Percentiles rank a stretch among this genome's conserved stretches.
These are phyloP conservation scores for Nesogale talazaci DNA, from an alignment of 2,113 vertebrate species.

Conservation along the genomic window DNA sequence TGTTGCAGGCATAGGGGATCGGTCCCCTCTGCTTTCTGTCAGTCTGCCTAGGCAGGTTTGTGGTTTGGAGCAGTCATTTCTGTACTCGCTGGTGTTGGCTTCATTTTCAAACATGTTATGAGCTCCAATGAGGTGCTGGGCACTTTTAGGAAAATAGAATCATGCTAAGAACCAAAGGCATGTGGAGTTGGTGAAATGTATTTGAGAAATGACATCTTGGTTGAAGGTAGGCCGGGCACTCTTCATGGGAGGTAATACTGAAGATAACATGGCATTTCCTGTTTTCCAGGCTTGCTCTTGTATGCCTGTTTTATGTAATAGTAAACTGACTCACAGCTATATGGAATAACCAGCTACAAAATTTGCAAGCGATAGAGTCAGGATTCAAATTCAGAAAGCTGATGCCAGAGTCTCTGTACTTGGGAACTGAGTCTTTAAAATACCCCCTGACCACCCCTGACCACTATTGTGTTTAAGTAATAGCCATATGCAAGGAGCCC, in stretches of 20 bases:
- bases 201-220: neutral
- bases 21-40: neutral
- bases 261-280: neutral
- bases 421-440: neutral
- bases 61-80: no score
- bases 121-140: neutral
- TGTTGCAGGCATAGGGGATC: no score
- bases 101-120: neutral
- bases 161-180: neutral
- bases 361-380: neutral
- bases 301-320: neutral
- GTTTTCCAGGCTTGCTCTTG: neutral
- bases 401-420: neutral
- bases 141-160: neutral
- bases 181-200: neutral
- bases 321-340: neutral
- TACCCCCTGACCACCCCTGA: no score
- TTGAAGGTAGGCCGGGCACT: neutral
- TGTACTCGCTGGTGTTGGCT: neutral
- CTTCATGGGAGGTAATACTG: neutral
- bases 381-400: neutral
- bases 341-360: neutral
- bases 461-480: neutral
- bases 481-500: neutral
- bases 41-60: neutral